Evolutionary conservation across 2,113 vertebrate species (phyloP), one percentile per base, ranked within the genome.

Genomic region (Tricholaema leucomelas): DNA sequence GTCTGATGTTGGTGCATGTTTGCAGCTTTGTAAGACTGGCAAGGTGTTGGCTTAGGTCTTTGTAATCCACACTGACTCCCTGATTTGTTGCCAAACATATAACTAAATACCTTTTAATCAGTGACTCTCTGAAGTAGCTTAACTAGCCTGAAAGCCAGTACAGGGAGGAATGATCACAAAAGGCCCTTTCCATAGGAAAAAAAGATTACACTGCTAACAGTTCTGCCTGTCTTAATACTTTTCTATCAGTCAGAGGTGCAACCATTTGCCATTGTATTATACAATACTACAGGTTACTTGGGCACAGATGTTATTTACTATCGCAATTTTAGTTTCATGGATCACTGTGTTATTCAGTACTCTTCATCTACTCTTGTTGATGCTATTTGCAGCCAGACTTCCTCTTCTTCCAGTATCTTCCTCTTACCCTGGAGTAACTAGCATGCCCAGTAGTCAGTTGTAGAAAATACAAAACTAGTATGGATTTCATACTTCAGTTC

Each of bases 321-420:
- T 50, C 75, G 87, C 40, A 48, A 48, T 35, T 75, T 84, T 46
- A 79, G 81, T 84, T 91, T 75, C 59, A 40, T 61, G 91, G 74
- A 52, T 76, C 56, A 55, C 71, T 56, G 28, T 56, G 31, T 55
- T 89, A 20, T 46, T 85, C 69, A 69, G 81, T 76, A 20, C 11
- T 76, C 44, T 42, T 81, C 66, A 63, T 61, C 55, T 93, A 36
- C 28, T 82, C 31, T 72, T 75, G 75, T 63, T 82, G 40, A 89
- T 69, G 33, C 75, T 74, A 46, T 5, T 50, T 82, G 84, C 78
- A 65, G 74, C 55, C 92, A 81, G 85, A 73, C 46, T 70, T 44
- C 18, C n/a, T n/a, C n/a, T n/a, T n/a, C n/a, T n/a, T n/a, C 36
- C 27, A n/a, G 0, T 61, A 36, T 36, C 28, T 87, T 69, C 20